A percentile compares a stretch with the other conserved stretches of the same genome.
phyloP scores from a whole-genome alignment of 1,140 invertebrate species.

The Mercenaria mercenaria region DNA sequence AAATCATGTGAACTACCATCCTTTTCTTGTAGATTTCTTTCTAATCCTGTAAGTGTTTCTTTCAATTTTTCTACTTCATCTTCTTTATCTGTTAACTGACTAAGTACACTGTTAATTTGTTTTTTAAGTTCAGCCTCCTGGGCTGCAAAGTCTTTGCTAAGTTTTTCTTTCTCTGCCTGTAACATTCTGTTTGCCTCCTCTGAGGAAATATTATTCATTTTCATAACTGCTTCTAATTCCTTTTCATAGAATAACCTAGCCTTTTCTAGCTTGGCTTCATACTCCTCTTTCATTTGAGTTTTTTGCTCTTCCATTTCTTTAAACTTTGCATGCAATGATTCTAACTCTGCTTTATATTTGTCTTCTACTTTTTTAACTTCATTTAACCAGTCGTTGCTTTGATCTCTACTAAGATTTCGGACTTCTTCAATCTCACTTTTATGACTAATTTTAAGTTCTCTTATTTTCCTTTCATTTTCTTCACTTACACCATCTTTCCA shows the following conservation, averaged over 20 bases:
- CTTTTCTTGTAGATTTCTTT: constrained; percentile 71
- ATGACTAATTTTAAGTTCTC: constrained; percentile 79
- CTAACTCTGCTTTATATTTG: constrained; percentile 76
- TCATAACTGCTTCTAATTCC: constrained; percentile 81
- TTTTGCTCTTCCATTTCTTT: constrained; percentile 76
- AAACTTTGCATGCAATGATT: constrained; percentile 74
- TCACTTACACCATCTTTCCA: constrained; percentile 77
- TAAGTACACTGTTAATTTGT: constrained; percentile 81
- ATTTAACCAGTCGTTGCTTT: constrained; percentile 78
- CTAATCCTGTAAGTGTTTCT: constrained; percentile 72
- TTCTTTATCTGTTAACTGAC: constrained; percentile 81
- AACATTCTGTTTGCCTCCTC: constrained; percentile 71
- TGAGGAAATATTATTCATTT: constrained; percentile 72
- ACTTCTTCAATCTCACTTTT: constrained; percentile 80
- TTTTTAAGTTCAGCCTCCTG: constrained; percentile 80
- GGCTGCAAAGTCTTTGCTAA: constrained; percentile 78
- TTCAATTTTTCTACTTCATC: constrained; percentile 79
- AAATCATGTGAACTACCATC: constrained; percentile 73
- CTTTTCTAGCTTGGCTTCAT: constrained; percentile 82
- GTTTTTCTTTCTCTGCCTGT: constrained; percentile 78
- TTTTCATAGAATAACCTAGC: constrained; percentile 85
- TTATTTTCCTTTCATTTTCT: constrained; percentile 78
- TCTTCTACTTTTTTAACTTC: constrained; percentile 79
- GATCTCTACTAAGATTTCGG: constrained; percentile 70
- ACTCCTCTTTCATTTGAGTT: constrained; percentile 81